Base-by-base conservation (phyloP, 2,113 vertebrate species). In the Anas platyrhynchos region DNA sequence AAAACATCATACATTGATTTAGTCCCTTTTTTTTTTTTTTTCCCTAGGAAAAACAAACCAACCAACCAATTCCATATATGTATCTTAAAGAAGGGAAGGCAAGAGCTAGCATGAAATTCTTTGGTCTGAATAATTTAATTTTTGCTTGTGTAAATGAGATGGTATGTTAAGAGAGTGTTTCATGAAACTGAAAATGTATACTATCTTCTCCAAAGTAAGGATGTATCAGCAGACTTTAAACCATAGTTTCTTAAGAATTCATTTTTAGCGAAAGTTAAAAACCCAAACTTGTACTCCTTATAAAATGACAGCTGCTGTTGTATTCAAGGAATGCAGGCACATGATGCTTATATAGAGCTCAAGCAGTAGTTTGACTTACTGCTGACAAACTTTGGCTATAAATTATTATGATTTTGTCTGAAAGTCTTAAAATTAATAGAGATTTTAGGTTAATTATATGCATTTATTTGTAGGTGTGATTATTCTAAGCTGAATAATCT, bases 41-140 rank as follows among this genome's bases (percentile, higher is more conserved):
- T 50, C 12, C 11, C 10, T 13, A 52, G 23, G 13, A 44, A 31
- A 54, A 79, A 71, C n/a, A n/a, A n/a, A 26, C 3, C 20, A 48
- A 48, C 20, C 46, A 22, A 48, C 46, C 18, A 48, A 48, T 22
- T 48, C 9, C 10, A 69, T 55, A 73, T 43, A 18, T 82, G 1
- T 77, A 66, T 89, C 83, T 91, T 4, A 32, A 68, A 66, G 46
- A 83, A 74, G n/a, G 15, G 11, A 68, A 86, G 36, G 66, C 34
- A 87, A 87, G 78, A 79, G 48, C 22, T 82, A 56, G 20, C 56
- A 83, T 71, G 5, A 58, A 77, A 48, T 72, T 38, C 76, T 91
- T 86, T 62, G 43, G 61, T 83, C 58, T 89, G 90, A 88, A 91
- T 86, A 76, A 44, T 88, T 67, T 93, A 7, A 50, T 93, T 71